Evolutionary conservation across 2,888 invertebrate species (phyloP), one percentile per base, ranked within the genome.

Genomic region (Beris chalybata): DNA sequence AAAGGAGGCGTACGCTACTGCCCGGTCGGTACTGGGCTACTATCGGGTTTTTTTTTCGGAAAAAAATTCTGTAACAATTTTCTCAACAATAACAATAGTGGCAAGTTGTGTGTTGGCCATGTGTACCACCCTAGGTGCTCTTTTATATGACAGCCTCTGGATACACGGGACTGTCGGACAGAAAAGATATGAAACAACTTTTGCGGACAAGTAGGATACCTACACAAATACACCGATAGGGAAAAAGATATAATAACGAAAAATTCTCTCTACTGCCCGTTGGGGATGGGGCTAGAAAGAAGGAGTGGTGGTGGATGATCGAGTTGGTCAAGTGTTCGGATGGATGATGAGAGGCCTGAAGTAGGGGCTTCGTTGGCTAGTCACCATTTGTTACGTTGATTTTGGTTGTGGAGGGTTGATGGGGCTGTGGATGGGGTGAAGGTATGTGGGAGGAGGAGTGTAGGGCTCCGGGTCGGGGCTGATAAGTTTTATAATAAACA

Each of bases 401-500:
- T 13, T 22, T 48, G 13, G 22, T 15, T 1, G 22, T 12, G 13
- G 15, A 5, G 22, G 7, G 15, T 12, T 13, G 12, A 48, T 22
- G 4, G 22, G 13, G 22, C 12, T 13, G 22, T 12, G 12, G 48
- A 22, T 3, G 48, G 48, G 2, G 38, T 38, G 12, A 43, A 0
- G 47, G 22, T 22, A 22, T 1, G 22, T 22, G 22, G 22, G 22
- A 22, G 22, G 22, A 22, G 22, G n/a, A n/a, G 22, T 22, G 22
- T 22, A 38, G 38, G 1, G 38, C 7, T 38, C 32, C 15, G n/a
- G n/a, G 30, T 50, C 47, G 58, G 38, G 38, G 7, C 53, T 45
- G 65, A 66, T 66, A 66, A 66, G 58, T 66, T 66, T 66, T 66
- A 66, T 66, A 66, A 66, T 66, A 66, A 66, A 66, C 65, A 66